Conservation (phyloP, 2,113 vertebrate genomes). For the Nothoprocta perdicaria region DNA sequence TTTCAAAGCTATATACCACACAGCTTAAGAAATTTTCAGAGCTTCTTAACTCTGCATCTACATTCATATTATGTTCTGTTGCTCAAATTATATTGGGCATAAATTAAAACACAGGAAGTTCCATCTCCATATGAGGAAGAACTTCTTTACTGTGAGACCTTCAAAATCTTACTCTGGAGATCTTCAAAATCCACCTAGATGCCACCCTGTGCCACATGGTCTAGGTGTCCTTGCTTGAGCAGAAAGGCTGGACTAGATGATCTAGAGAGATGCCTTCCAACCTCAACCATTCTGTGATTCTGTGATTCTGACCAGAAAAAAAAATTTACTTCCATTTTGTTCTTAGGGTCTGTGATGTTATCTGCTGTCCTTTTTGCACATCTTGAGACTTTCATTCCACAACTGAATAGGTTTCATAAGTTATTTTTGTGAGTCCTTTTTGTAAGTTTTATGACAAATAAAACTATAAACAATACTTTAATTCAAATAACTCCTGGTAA, state of each 20-base stretch:
- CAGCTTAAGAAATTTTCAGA: background rate
- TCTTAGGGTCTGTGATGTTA: background rate
- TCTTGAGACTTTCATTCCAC: background rate
- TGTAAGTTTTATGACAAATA: background rate
- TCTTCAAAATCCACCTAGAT: too few relatives aligned
- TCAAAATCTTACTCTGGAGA: too few relatives aligned
- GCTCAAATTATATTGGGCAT: too few relatives aligned
- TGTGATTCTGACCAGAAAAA: background rate
- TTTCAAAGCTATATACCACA: background rate
- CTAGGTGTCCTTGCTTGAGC: too few relatives aligned
- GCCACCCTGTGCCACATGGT: too few relatives aligned
- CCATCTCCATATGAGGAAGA: too few relatives aligned
- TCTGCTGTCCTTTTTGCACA: background rate
- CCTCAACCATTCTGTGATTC: too few relatives aligned
- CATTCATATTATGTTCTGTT: background rate
- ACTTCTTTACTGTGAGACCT: too few relatives aligned
- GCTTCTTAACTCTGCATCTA: rapidly evolving
- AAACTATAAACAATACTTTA: background rate
- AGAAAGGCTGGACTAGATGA: too few relatives aligned
- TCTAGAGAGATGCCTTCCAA: too few relatives aligned
- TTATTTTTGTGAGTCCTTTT: too few relatives aligned
- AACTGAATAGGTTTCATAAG: background rate
- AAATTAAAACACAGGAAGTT: too few relatives aligned
- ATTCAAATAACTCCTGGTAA: background rate
- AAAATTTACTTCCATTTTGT: background rate